Base-by-base conservation (phyloP, 2,797 vertebrate species). In the Nyctibius grandis region DNA sequence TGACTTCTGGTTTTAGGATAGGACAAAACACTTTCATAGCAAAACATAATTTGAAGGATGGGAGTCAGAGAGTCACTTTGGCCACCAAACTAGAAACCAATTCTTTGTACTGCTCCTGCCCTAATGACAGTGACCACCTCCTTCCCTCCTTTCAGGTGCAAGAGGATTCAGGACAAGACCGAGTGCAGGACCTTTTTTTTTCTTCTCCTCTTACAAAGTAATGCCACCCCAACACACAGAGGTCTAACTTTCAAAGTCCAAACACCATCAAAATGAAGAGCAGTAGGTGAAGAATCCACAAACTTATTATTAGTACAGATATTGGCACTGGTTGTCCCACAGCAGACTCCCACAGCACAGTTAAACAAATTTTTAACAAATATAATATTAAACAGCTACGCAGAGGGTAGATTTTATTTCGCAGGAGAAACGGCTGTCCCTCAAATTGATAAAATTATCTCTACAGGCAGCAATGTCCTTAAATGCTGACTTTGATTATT, bases 401-500 rank as follows among this genome's bases (percentile, higher is more conserved):
- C 5, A 59, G 67, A 89, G 33, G 29, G 50, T 19, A 79, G 23
- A 47, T 72, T 94, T 88, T 38, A 72, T 76, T 65, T 88, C 48
- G 50, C 6, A 69, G 28, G 6, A 57, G 67, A 83, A 80, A 76
- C 1, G 13, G 44, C 67, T 90, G 77, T 90, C 83, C 82, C 73
- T 79, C 36, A 25, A 44, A 63, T 63, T 87, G 94, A 93, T 77
- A 81, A 95, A 91, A 93, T 95, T 90, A 93, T 94, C 94, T 95
- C 88, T 67, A 79, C 88, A 76, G 80, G 83, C 90, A 95, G 80
- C 88, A 85, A 85, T 38, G 85, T 85, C 93, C 93, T 91, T 95
- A 94, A 95, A 96, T 50, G 90, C 80, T 79, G 93, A 95, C 89
- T 88, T 90, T 47, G 86, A 91, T 59, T 42, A 73, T 93, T 94